Base-by-base conservation (phyloP, 2,113 vertebrate genomes). In the Electrona antarctica region DNA sequence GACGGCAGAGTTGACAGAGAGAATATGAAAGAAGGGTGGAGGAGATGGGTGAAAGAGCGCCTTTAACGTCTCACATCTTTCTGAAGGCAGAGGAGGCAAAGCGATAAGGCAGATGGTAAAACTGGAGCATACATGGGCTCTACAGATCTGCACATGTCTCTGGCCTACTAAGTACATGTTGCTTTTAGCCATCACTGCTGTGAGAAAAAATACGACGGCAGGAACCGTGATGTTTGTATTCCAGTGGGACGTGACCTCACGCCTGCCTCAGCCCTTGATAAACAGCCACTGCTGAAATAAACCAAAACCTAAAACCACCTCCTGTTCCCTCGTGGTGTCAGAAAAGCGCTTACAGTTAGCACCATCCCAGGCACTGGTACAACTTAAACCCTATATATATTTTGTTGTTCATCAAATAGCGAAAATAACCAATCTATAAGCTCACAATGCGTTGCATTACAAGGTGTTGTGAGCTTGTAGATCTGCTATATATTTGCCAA, bases 161-260 rank as follows among this genome's bases (percentile, higher is more conserved):
- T 77, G 67, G 55, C 69, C 70, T 64, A 58, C 29, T 73, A 58
- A 84, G 74, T 6, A 67, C 73, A 77, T 67, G 69, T 60, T 77
- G 62, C 68, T 73, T 21, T 73, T 62, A 61, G 50, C 52, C 7
- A 62, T 46, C 11, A 57, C 60, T 71, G 41, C 66, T 69, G 47
- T 57, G 55, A 8, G 14, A 8, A 21, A 15, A 28, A 57, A 7
- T 3, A 57, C 55, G 15, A 57, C 55, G 14, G 55, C 15, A 1
- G 5, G 52, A 55, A 7, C 52, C 52, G 52, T 12, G 14, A 7
- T 57, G 33, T 8, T 57, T 57, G n/a, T 6, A 54, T 54, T 54
- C 52, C 52, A 54, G 52, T 13, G 13, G 52, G 12, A 14, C 52
- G n/a, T 13, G 50, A 10, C 50, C 8, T 64, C 54, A 11, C 33